Evolutionary conservation across 2,113 vertebrate species (phyloP).

Genomic region (Syngnathus scovelli): DNA sequence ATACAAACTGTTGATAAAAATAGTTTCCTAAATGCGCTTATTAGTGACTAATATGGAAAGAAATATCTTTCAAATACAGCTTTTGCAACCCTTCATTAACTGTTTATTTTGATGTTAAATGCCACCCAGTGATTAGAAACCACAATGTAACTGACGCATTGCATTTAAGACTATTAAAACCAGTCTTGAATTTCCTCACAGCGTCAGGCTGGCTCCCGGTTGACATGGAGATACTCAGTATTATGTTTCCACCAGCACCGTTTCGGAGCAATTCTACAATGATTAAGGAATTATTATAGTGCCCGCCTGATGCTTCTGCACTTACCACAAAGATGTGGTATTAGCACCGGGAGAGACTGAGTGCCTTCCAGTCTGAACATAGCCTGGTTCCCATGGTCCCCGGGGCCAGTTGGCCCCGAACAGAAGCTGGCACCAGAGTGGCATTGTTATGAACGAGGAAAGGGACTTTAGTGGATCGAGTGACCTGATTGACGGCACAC

Average conservation of each 20-base stretch:
- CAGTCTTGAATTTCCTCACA: neutral
- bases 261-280: neutral
- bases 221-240: neutral
- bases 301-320: neutral
- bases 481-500: conserved; percentile 52
- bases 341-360: neutral
- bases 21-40: neutral
- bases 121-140: neutral
- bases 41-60: neutral
- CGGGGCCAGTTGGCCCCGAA: conserved; percentile 66
- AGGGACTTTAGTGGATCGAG: conserved; percentile 46
- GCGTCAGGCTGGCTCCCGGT: neutral
- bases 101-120: neutral
- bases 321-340: neutral
- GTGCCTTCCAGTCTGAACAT: conserved; percentile 2
- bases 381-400: conserved; percentile 60
- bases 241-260: neutral
- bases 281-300: conserved; percentile 1
- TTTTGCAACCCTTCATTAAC: neutral
- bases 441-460: conserved; percentile 55
- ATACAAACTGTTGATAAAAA: neutral
- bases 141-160: neutral
- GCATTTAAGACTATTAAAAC: conserved; percentile 1
- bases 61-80: neutral
- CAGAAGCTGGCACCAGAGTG: conserved; percentile 61